Conservation (phyloP, 2,797 vertebrate species). For the Pseudochirops cupreus region DNA sequence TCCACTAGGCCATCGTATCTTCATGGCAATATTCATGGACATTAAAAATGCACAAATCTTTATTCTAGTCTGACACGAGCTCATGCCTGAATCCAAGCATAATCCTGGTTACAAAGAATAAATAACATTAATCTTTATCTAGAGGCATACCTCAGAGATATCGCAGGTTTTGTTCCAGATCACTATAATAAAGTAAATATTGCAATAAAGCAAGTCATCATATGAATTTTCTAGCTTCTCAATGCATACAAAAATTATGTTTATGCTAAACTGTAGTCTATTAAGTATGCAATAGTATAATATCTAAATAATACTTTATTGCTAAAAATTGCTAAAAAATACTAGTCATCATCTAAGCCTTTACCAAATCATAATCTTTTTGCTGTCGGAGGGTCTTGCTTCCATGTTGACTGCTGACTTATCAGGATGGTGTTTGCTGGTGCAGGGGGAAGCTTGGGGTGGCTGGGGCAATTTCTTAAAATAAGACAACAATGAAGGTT, state of each 20-base stretch:
- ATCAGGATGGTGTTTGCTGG: background rate
- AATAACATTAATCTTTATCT: background rate
- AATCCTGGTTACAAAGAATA: background rate
- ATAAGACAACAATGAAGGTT: background rate
- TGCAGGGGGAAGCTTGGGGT: background rate
- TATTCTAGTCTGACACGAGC: background rate
- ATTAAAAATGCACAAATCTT: background rate
- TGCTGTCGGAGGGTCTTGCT: background rate
- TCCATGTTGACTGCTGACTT: background rate
- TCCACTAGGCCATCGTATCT: background rate
- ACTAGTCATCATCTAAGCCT: background rate
- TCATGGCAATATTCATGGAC: background rate
- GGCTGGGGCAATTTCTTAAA: background rate
- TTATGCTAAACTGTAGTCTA: background rate
- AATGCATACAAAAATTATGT: background rate
- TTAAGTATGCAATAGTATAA: background rate
- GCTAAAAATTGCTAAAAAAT: background rate
- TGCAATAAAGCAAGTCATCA: background rate
- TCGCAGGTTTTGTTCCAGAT: background rate
- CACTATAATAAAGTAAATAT: background rate
- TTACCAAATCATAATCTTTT: background rate
- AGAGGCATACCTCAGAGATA: background rate
- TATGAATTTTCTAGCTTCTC: background rate
- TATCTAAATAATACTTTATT: background rate
- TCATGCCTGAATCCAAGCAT: background rate